A percentile compares a stretch with the other conserved stretches of the same genome.
Evolutionary conservation across 92 coral and sea anemone genomes (phyloP).

Genomic region (Epizoanthus illoricatus): DNA sequence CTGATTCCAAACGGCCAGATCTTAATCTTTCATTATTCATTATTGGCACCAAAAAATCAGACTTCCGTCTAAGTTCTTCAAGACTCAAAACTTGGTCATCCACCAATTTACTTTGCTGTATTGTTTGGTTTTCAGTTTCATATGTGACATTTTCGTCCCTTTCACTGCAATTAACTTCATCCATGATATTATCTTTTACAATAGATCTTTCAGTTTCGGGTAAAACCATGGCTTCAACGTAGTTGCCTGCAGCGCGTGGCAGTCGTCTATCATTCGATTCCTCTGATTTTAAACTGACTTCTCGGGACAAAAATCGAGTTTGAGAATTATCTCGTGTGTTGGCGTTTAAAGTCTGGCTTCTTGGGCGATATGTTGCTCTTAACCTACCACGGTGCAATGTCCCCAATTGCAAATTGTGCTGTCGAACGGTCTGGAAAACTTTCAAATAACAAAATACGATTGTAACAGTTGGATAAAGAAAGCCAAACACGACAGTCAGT

Average conservation of each 20-base stretch:
- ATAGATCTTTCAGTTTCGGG: neutral
- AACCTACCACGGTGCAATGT: neutral
- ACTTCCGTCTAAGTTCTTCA: neutral
- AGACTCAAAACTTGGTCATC: neutral
- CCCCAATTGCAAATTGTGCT: conserved; percentile 3
- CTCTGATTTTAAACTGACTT: neutral
- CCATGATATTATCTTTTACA: neutral
- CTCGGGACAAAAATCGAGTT: neutral
- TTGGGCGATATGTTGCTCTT: neutral
- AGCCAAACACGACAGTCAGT: conserved; percentile 9
- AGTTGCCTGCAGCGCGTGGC: neutral
- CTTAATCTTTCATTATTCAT: neutral
- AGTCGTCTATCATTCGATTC: neutral
- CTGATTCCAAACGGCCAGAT: neutral
- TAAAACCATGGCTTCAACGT: neutral
- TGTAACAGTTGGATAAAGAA: conserved; percentile 17
- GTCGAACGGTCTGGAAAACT: conserved; percentile 20
- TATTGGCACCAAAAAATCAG: neutral
- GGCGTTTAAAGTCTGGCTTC: neutral
- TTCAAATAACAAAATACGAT: conserved; percentile 18
- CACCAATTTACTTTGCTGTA: neutral
- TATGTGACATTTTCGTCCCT: neutral
- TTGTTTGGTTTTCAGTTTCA: neutral
- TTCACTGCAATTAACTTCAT: neutral
- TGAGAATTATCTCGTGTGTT: neutral